Evolutionary conservation across 2,888 invertebrate genomes (phyloP), one percentile per base, ranked within the genome.

Genomic region (Lepidochrysops patricia): DNA sequence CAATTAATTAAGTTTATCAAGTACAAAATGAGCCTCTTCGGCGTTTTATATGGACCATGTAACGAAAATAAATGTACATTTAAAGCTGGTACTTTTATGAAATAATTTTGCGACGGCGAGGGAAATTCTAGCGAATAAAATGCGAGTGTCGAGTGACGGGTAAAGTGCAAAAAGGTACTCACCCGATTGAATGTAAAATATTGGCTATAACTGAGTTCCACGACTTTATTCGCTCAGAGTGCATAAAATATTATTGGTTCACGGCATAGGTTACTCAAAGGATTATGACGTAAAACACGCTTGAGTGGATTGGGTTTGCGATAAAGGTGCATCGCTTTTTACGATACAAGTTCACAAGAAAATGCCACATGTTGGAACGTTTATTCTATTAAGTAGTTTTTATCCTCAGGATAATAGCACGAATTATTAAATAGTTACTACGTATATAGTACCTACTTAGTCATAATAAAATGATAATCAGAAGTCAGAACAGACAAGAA

Each of bases 1-100:
- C 54, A 54, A 54, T 54, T 54, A 29, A 54, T 54, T 54, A 54
- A 54, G 54, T 54, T 54, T 54, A 54, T 54, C 32, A 15, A 32
- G 19, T 29, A 29, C 29, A 29, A 29, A 54, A 54, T 54, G 19
- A 54, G 54, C 23, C 54, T 54, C 54, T 54, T 29, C 19, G 54
- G 54, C 29, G 15, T 29, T 54, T 54, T 27, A 32, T 32, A 52
- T 19, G 19, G 43, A 43, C 9, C 19, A 23, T 43, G 43, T 43
- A 43, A 23, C 43, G 43, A 43, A 43, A 43, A 43, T 43, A 43
- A 43, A 43, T 43, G 19, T 43, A 19, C 43, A 43, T 43, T 43
- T 43, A 43, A 43, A 43, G 23, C 19, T 43, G 19, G 9, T 43
- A 43, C 43, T 23, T 43, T 43, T 43, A 43, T 43, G 43, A 43